Conservation (phyloP, 1,140 invertebrate species). For the Caenorhabditis brenneri region DNA sequence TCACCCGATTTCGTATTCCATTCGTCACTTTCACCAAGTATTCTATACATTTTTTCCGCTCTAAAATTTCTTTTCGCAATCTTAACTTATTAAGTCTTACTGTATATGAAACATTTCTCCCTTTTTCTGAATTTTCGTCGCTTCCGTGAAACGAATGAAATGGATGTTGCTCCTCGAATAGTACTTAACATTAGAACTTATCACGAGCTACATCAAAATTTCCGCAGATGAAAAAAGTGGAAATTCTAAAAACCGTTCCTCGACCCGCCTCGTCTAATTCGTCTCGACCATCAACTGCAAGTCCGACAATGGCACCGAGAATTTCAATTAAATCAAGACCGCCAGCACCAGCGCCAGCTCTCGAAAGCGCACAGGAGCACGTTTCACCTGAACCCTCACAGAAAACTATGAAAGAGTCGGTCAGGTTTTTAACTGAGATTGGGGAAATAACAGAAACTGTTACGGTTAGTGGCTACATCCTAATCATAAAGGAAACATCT, state of each 20-base stretch:
- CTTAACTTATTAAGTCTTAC: too few relatives aligned
- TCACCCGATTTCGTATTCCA: too few relatives aligned
- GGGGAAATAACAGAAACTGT: constrained; percentile 5
- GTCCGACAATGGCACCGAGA: background rate
- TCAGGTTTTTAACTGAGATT: background rate
- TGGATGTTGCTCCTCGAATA: too few relatives aligned
- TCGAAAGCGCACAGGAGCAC: background rate
- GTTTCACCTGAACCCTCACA: background rate
- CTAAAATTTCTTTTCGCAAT: too few relatives aligned
- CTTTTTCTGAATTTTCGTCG: too few relatives aligned
- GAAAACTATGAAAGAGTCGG: constrained; percentile 3
- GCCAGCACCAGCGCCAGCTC: background rate
- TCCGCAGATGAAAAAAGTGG: constrained; percentile 41
- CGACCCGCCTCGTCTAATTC: background rate
- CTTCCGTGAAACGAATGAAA: too few relatives aligned
- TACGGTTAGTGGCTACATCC: background rate
- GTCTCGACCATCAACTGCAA: background rate
- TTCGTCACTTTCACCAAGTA: too few relatives aligned
- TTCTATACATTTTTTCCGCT: too few relatives aligned
- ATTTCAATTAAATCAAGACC: background rate
- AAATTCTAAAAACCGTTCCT: constrained; percentile 13
- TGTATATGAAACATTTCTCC: too few relatives aligned
- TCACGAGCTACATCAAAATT: too few relatives aligned
- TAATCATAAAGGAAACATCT: background rate
- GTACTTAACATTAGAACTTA: too few relatives aligned